Evolutionary conservation across 2,113 vertebrate genomes (phyloP).

Genomic region (Corapipo altera): DNA sequence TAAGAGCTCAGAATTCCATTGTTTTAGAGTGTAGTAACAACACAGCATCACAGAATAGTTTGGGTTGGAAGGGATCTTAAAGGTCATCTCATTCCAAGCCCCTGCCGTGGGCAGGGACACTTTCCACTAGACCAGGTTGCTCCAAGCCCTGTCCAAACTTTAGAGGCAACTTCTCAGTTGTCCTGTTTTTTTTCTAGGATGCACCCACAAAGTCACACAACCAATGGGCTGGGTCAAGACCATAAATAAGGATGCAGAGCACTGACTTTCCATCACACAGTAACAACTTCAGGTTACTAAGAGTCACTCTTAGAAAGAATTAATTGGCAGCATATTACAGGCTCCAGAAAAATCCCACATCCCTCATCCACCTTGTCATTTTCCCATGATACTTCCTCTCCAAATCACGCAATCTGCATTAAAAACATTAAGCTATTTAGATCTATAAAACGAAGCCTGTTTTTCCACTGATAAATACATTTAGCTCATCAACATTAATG

Average conservation of each 20-base stretch:
- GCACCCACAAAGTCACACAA: not conserved
- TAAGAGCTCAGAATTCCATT: not conserved
- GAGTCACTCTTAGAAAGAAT: not conserved
- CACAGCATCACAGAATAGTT: not conserved
- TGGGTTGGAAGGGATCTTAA: not conserved
- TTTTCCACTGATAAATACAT: conserved; percentile 7
- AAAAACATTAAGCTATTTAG: conserved; percentile 3
- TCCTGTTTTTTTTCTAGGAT: not conserved
- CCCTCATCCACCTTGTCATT: not conserved
- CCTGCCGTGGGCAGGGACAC: not conserved
- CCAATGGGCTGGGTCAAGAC: not conserved
- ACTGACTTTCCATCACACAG: not conserved
- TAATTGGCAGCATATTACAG: not conserved
- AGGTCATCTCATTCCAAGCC: not conserved
- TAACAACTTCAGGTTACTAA: not conserved
- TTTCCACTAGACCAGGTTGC: not conserved
- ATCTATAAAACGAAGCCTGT: not conserved
- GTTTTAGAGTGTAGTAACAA: not conserved
- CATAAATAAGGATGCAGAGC: not conserved
- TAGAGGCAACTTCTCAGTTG: not conserved
- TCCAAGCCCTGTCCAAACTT: not conserved
- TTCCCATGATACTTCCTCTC: not conserved
- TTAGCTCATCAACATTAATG: conserved; percentile 18
- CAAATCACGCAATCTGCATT: not conserved
- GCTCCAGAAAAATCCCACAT: not conserved